A percentile compares a stretch with the other conserved stretches of the same genome.
Conservation (phyloP, 92 coral and sea anemone species). For the Scolanthus callimorphus region DNA sequence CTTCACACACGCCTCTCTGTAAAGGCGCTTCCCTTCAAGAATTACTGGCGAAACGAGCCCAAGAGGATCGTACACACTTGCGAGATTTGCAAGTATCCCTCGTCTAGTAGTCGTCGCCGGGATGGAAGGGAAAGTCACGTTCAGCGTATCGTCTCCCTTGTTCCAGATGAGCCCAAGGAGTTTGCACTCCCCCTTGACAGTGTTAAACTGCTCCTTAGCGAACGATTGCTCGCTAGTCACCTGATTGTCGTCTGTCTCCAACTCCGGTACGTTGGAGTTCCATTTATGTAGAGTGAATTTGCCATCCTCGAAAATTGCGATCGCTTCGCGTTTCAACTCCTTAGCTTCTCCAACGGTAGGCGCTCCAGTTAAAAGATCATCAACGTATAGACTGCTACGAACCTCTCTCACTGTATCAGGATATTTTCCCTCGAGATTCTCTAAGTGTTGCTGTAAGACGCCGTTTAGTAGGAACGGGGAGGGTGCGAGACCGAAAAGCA, state of each 20-base stretch:
- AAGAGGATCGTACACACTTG: slow-evolving; percentile 45
- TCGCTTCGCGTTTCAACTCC: slow-evolving; percentile 24
- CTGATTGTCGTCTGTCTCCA: slow-evolving; percentile 25
- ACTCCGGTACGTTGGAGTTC: slow-evolving; percentile 33
- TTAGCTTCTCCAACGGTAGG: slow-evolving; percentile 19
- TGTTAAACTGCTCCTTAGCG: slow-evolving; percentile 34
- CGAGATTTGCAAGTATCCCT: slow-evolving; percentile 31
- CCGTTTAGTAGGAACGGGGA: slow-evolving; percentile 42
- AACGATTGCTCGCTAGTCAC: not conserved
- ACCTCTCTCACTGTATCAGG: slow-evolving; percentile 22
- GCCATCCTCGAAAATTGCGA: slow-evolving; percentile 23
- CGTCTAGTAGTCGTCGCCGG: slow-evolving; percentile 27
- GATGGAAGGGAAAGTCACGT: slow-evolving; percentile 16
- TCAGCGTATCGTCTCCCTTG: slow-evolving; percentile 24
- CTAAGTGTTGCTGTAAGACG: slow-evolving; percentile 32
- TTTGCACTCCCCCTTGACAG: slow-evolving; percentile 20
- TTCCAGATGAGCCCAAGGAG: slow-evolving; percentile 43
- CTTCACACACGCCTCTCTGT: slow-evolving; percentile 28
- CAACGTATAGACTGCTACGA: slow-evolving; percentile 35
- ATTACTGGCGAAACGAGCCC: slow-evolving; percentile 32
- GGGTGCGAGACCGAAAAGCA: slow-evolving; percentile 33
- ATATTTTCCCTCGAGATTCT: slow-evolving; percentile 16
- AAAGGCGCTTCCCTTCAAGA: slow-evolving; percentile 33
- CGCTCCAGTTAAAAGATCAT: slow-evolving; percentile 39
- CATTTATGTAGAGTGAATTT: slow-evolving; percentile 48